Percentiles rank a stretch among this genome's conserved stretches.
Evolutionary conservation across 1,140 invertebrate genomes (phyloP).

Genomic region (Brachystomella parvula): DNA sequence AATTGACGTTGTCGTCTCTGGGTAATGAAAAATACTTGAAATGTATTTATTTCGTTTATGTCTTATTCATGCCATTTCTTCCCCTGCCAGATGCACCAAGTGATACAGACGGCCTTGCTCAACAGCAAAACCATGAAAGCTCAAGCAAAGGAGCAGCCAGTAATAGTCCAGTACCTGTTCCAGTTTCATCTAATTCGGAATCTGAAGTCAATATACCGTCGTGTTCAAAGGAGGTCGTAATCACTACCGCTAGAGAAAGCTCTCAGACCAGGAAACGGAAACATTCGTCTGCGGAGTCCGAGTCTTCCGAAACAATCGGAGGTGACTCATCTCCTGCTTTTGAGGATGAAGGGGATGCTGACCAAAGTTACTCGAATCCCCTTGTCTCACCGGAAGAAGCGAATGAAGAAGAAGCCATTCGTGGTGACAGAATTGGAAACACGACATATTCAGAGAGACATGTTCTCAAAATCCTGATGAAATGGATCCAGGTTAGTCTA

Average conservation of each 20-base stretch:
- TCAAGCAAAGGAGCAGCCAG: too few species aligned
- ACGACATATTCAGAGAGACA: constrained; percentile 35
- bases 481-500: constrained; percentile 27
- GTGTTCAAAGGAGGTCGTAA: neutral
- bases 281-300: neutral
- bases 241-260: neutral
- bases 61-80: too few species aligned
- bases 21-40: too few species aligned
- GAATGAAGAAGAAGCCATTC: constrained; percentile 19
- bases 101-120: too few species aligned
- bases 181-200: too few species aligned
- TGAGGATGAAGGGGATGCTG: constrained; percentile 23
- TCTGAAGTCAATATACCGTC: neutral
- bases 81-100: too few species aligned
- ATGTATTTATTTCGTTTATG: too few species aligned
- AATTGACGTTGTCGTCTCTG: neutral
- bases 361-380: neutral
- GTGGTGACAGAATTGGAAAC: constrained; percentile 33
- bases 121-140: too few species aligned
- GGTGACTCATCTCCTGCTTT: neutral
- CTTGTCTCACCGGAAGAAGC: neutral
- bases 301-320: neutral
- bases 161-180: too few species aligned
- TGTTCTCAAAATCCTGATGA: constrained; percentile 33
- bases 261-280: neutral